phyloP scores from a whole-genome alignment of 64 coral and sea anemone species.

The Porites lutea region DNA sequence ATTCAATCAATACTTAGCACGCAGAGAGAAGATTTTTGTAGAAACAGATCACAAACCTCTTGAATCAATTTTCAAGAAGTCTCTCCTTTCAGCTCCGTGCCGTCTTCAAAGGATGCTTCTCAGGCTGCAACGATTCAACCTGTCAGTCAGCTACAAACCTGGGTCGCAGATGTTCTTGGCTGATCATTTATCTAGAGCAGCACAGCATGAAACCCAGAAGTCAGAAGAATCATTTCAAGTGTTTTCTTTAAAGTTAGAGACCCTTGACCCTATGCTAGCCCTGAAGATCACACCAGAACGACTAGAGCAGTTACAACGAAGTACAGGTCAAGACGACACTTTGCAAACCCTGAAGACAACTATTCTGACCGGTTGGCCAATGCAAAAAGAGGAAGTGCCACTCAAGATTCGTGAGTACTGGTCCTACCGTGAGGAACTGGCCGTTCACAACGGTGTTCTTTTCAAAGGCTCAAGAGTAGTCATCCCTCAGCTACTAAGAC shows the following conservation, averaged over 20 bases:
- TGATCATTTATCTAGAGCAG: slow-evolving; percentile 67
- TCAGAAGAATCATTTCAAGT: slow-evolving; percentile 27
- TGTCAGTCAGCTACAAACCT: slow-evolving; percentile 36
- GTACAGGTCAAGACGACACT: slow-evolving; percentile 48
- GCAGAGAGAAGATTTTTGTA: too few species aligned
- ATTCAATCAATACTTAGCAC: too few species aligned
- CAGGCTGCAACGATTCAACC: slow-evolving; percentile 33
- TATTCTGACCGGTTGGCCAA: slow-evolving; percentile 54
- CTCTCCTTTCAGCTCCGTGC: too few species aligned
- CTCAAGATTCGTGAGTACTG: slow-evolving; percentile 12
- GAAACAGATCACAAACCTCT: too few species aligned
- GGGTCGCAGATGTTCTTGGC: slow-evolving; percentile 59
- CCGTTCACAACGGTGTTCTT: slow-evolving; percentile 50
- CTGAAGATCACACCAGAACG: slow-evolving; percentile 15
- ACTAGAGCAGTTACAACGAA: slow-evolving; percentile 49
- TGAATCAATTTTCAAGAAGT: too few species aligned
- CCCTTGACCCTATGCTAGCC: not conserved
- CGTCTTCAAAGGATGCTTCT: too few species aligned
- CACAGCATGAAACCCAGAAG: not conserved
- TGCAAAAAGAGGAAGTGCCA: not conserved
- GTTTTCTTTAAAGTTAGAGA: slow-evolving; percentile 11
- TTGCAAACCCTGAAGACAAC: too few species aligned
- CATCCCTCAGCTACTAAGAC: not conserved
- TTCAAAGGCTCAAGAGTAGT: slow-evolving; percentile 64
- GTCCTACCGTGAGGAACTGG: slow-evolving; percentile 50